These are phyloP conservation scores for Chelmon rostratus DNA, from an alignment of 2,797 vertebrate species.

Conservation along the genomic window DNA sequence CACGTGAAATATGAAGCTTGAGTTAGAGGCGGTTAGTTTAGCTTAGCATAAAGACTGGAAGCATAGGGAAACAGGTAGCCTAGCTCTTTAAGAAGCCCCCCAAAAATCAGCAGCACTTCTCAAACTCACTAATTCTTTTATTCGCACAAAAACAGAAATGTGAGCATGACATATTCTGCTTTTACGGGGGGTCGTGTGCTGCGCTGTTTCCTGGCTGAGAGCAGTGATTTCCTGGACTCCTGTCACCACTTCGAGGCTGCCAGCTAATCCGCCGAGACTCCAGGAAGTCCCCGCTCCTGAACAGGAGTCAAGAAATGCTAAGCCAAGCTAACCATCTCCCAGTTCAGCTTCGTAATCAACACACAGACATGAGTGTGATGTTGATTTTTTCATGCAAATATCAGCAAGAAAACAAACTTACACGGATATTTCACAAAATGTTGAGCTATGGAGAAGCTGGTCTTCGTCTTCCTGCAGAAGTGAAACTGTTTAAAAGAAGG, in stretches of 20 bases:
- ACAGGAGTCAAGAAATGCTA: background rate
- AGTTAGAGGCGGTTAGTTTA: background rate
- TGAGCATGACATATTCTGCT: background rate
- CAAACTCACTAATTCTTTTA: background rate
- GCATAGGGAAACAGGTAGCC: background rate
- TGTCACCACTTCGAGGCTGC: background rate
- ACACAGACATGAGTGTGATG: background rate
- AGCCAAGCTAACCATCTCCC: background rate
- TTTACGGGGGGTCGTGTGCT: background rate
- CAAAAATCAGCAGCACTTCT: background rate
- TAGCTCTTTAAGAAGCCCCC: too few relatives aligned
- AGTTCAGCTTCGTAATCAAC: background rate
- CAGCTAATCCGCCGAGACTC: background rate
- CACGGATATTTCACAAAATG: background rate
- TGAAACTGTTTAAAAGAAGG: background rate
- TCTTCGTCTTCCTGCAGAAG: background rate
- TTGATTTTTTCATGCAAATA: background rate
- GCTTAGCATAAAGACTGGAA: background rate
- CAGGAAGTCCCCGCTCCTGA: background rate
- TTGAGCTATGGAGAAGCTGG: background rate
- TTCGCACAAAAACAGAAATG: background rate
- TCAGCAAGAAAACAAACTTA: background rate
- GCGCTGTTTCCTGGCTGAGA: background rate
- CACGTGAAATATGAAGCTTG: background rate
- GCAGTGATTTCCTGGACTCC: background rate